phyloP scores from a whole-genome alignment of 1,140 invertebrate genomes.

The Trachymyrmex septentrionalis region DNA sequence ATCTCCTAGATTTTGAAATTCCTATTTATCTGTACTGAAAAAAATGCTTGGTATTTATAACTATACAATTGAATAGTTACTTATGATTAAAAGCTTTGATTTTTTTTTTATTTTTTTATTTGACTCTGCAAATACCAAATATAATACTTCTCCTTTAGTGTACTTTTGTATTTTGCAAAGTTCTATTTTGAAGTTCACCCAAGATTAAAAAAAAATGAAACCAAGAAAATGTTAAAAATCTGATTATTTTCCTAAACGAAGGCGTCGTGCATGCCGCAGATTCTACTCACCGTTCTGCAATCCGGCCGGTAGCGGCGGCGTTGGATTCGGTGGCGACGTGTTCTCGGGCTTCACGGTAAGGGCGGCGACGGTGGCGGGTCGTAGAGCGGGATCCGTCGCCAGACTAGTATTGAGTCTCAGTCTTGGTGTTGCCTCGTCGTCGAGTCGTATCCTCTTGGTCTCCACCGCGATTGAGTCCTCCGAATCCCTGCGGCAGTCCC shows the following conservation, averaged over 20 bases:
- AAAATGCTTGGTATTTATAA: no score
- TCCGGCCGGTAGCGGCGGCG: constrained; percentile 79
- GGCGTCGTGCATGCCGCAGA: neutral
- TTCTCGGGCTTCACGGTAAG: constrained; percentile 84
- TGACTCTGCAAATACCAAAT: no score
- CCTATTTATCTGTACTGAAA: no score
- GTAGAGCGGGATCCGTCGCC: constrained; percentile 93
- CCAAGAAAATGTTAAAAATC: neutral
- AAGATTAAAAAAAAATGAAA: neutral
- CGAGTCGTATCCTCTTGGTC: constrained; percentile 81
- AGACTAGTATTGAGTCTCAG: constrained; percentile 92
- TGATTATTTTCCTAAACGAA: neutral
- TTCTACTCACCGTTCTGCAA: constrained; percentile 83
- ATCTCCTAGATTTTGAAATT: no score
- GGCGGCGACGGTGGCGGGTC: constrained; percentile 86
- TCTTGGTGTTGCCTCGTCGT: constrained; percentile 88
- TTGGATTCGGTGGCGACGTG: constrained; percentile 79
- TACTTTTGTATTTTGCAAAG: neutral
- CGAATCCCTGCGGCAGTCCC: constrained; percentile 77
- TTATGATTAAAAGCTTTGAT: no score
- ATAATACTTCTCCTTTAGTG: no score
- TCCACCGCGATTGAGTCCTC: constrained; percentile 78
- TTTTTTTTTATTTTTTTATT: no score
- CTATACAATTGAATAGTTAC: no score
- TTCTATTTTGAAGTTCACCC: neutral